Percentiles rank a stretch among this genome's conserved stretches.
These are phyloP conservation scores for Chrysopa pallens DNA, from an alignment of 1,140 invertebrate genomes.

Conservation along the genomic window DNA sequence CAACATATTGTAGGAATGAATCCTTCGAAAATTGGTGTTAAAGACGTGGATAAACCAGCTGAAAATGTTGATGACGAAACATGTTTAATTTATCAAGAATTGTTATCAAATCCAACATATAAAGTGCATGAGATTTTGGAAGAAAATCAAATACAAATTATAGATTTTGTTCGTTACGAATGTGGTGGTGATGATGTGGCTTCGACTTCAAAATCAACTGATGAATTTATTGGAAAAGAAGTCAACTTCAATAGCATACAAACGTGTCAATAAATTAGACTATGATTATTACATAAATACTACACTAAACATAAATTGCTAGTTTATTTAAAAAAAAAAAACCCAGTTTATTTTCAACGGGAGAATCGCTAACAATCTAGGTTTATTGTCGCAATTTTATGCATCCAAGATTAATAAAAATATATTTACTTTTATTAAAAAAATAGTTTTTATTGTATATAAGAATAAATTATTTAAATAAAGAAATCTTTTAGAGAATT, in stretches of 20 bases:
- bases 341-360: slow-evolving; percentile 7
- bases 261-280: slow-evolving; percentile 34
- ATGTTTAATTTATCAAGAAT: slow-evolving; percentile 71
- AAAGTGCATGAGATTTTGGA: slow-evolving; percentile 56
- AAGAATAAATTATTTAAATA: background rate
- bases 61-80: slow-evolving; percentile 48
- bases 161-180: slow-evolving; percentile 75
- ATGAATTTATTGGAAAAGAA: slow-evolving; percentile 20
- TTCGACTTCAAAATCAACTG: background rate
- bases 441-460: slow-evolving; percentile 1
- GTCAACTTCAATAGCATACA: slow-evolving; percentile 35
- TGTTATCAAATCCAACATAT: slow-evolving; percentile 53
- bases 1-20: slow-evolving; percentile 89
- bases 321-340: slow-evolving; percentile 6
- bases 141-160: slow-evolving; percentile 42
- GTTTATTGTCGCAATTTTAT: slow-evolving; percentile 2
- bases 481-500: slow-evolving; percentile 13
- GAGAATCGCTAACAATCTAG: slow-evolving; percentile 1
- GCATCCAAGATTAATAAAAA: background rate
- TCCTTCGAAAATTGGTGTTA: slow-evolving; percentile 55
- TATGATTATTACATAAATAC: background rate
- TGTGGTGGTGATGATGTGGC: slow-evolving; percentile 40
- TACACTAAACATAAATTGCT: slow-evolving; percentile 4
- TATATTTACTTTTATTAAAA: background rate
- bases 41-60: slow-evolving; percentile 36